Evolutionary conservation across 1,140 invertebrate genomes (phyloP).

Genomic region (Wasmannia auropunctata): DNA sequence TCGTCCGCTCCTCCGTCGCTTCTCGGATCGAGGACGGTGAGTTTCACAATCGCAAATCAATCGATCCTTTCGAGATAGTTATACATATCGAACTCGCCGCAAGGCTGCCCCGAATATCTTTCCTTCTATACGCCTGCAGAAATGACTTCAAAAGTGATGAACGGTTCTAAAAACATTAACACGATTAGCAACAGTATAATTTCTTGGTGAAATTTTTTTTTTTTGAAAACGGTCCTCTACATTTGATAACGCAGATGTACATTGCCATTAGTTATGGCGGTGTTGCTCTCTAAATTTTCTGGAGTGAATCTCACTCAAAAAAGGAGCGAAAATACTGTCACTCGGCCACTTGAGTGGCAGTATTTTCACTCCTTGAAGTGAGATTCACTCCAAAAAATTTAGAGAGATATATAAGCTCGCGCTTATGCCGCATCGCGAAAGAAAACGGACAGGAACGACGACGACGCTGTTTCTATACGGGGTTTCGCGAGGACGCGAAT

Average conservation of each 20-base stretch:
- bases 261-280: not conserved
- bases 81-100: not conserved
- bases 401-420: too few relatives aligned
- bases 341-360: too few relatives aligned
- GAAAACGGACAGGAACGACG: not conserved
- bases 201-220: too few relatives aligned
- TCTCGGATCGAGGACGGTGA: conserved; percentile 26
- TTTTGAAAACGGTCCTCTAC: not conserved
- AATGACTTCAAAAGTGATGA: too few relatives aligned
- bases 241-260: not conserved
- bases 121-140: not conserved
- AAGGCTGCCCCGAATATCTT: not conserved
- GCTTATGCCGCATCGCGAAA: not conserved
- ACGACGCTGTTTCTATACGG: not conserved
- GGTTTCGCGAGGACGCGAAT: too few relatives aligned
- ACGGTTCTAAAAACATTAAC: not conserved
- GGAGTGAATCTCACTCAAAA: too few relatives aligned
- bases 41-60: conserved; percentile 4
- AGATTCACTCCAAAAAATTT: too few relatives aligned
- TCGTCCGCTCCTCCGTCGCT: not conserved
- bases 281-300: too few relatives aligned
- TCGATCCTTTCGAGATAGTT: not conserved
- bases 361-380: too few relatives aligned
- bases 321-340: too few relatives aligned
- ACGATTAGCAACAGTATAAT: not conserved